Percentiles rank a stretch among this genome's conserved stretches.
Evolutionary conservation across 1,140 invertebrate species (phyloP).

Genomic region (Thaumetopoea pityocampa): DNA sequence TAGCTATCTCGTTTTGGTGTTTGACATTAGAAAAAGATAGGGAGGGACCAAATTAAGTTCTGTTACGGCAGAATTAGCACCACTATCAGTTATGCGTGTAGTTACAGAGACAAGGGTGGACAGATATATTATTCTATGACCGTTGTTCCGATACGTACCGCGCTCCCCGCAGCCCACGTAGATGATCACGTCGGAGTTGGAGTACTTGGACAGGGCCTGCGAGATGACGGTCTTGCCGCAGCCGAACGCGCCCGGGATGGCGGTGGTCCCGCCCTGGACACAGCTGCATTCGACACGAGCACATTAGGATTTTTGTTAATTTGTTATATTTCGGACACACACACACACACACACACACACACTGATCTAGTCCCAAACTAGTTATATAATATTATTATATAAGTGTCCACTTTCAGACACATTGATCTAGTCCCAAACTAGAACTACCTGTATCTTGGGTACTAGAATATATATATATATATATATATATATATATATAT

Average conservation of each 20-base stretch:
- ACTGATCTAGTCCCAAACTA: neutral
- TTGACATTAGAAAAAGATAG: too few species aligned
- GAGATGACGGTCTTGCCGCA: slow-evolving; percentile 99
- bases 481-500: too few species aligned
- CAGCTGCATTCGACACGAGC: too few species aligned
- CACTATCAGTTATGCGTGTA: neutral
- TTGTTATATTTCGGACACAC: too few species aligned
- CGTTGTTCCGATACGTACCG: slow-evolving; percentile 74
- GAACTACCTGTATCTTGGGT: too few species aligned
- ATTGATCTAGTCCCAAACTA: too few species aligned
- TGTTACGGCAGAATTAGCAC: neutral
- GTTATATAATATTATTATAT: neutral
- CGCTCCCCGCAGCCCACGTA: slow-evolving; percentile 99
- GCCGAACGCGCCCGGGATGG: slow-evolving; percentile 94
- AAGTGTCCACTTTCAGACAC: too few species aligned
- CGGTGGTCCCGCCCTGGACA: slow-evolving; percentile 99
- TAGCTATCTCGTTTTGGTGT: too few species aligned
- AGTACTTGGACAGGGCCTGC: slow-evolving; percentile 99
- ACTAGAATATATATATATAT: too few species aligned
- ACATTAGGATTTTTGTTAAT: too few species aligned
- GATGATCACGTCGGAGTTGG: slow-evolving; percentile 99
- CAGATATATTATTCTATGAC: neutral
- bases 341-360: too few species aligned
- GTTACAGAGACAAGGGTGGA: neutral
- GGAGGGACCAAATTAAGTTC: too few species aligned